Evolutionary conservation across 2,113 vertebrate species (phyloP).

Genomic region (Halcyon senegalensis): DNA sequence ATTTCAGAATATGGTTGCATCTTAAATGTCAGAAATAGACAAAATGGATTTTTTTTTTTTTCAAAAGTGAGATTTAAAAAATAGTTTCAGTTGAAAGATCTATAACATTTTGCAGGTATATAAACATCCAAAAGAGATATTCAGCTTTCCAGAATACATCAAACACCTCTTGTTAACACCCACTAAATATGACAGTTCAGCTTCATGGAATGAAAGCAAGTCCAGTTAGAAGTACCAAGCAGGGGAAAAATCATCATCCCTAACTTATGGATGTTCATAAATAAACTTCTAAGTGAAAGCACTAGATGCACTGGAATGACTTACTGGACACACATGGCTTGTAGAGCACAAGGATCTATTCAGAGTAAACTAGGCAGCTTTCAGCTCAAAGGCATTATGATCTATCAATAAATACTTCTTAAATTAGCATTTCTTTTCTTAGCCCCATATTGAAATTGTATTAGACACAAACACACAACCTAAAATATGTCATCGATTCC

Average conservation of each 20-base stretch:
- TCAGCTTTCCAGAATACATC: not conserved
- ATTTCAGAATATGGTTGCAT: not conserved
- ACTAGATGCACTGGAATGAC: not conserved
- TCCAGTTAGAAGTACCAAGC: not conserved
- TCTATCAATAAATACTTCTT: not conserved
- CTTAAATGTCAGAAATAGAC: not conserved
- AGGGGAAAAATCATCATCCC: not conserved
- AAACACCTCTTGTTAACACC: not conserved
- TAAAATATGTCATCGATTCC: not conserved
- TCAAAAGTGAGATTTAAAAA: not conserved
- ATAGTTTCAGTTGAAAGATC: not conserved
- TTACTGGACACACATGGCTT: not conserved
- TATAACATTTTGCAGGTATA: not conserved
- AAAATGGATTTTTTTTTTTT: not conserved
- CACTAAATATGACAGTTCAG: not conserved
- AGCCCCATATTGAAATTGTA: not conserved
- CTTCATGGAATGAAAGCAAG: not conserved
- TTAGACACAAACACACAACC: not conserved
- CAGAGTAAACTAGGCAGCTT: not conserved
- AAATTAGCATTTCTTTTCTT: not conserved
- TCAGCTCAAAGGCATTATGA: not conserved
- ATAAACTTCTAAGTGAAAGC: not conserved
- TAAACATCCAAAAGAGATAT: not conserved
- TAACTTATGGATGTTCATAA: not conserved
- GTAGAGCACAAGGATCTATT: not conserved